Base-by-base conservation (phyloP, 92 coral and sea anemone genomes). In the Zoanthus gigantus region DNA sequence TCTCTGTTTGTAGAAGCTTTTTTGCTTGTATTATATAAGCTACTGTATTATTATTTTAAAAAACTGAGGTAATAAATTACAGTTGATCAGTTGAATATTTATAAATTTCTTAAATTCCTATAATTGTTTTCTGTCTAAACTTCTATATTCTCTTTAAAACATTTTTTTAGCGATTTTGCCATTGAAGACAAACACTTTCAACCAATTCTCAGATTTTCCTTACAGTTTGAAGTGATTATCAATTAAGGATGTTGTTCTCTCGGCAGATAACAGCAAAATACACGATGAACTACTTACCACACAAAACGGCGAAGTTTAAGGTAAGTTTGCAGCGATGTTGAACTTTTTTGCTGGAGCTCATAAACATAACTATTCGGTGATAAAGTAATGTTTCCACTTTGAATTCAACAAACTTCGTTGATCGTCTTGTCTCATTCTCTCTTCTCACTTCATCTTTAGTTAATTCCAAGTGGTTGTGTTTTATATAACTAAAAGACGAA, bases 321-420 rank as follows among this genome's bases (percentile, higher is more conserved):
- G 31, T 58, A 81, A 81, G 30, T 66, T 66, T 28, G 75, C 30
- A 66, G 44, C 58, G 85, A 44, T 45, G 85, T 46, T 81, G 74
- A 71, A 81, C 46, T 68, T 37, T 81, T 28, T 81, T 46, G 18
- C 58, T 65, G 23, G 23, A 46, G 45, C 75, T 81, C 28, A 18
- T 45, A 66, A 81, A 81, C 85, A 81, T 81, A 65, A 65, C 46
- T 81, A 66, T 45, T 81, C 75, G 47, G 45, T 65, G 42, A 50
- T 42, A n/a, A 66, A 65, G 46, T 15, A 44, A 29, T 42, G 7
- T 81, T 81, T 31, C 15, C 85, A 3, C 53, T 46, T 47, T 66
- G 75, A 17, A 31, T 29, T 65, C 74, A 17, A 31, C 10, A 11
- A 34, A 16, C 47, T 18, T 46, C 46, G 60, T 9, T 67, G 85